These are phyloP conservation scores for Macrotus californicus DNA, from an alignment of 2,113 vertebrate species.

Conservation along the genomic window DNA sequence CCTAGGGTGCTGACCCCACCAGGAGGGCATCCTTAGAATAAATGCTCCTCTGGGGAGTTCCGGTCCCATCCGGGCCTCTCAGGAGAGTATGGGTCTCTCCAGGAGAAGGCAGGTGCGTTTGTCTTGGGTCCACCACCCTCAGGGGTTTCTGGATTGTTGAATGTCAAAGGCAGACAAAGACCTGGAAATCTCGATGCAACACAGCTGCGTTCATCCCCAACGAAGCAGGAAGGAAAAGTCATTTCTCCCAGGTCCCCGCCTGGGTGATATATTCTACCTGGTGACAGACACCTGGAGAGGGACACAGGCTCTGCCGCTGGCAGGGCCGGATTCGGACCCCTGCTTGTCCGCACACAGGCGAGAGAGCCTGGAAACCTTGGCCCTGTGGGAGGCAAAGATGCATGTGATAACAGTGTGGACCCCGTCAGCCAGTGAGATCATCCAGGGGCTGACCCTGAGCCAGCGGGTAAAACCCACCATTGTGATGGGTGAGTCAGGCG, in stretches of 20 bases:
- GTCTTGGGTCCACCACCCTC: background rate
- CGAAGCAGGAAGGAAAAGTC: background rate
- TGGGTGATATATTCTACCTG: background rate
- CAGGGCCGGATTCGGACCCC: background rate
- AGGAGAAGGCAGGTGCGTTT: accelerated
- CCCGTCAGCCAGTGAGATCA: accelerated
- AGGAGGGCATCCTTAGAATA: background rate
- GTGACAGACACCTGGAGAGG: background rate
- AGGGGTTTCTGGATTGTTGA: background rate
- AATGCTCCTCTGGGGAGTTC: accelerated
- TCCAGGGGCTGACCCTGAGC: too few species aligned
- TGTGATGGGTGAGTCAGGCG: background rate
- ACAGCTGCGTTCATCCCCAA: background rate
- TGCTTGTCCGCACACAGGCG: background rate
- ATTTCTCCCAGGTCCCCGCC: background rate
- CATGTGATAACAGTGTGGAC: accelerated
- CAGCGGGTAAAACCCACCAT: accelerated
- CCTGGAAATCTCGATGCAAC: background rate
- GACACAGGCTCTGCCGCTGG: background rate
- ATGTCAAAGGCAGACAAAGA: background rate
- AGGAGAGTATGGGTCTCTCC: background rate
- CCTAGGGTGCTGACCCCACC: background rate
- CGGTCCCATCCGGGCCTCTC: background rate
- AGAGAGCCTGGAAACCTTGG: background rate
- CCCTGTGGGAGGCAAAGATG: background rate